Evolutionary conservation across 2,113 vertebrate species (phyloP).

Genomic region (Oryzias celebensis): DNA sequence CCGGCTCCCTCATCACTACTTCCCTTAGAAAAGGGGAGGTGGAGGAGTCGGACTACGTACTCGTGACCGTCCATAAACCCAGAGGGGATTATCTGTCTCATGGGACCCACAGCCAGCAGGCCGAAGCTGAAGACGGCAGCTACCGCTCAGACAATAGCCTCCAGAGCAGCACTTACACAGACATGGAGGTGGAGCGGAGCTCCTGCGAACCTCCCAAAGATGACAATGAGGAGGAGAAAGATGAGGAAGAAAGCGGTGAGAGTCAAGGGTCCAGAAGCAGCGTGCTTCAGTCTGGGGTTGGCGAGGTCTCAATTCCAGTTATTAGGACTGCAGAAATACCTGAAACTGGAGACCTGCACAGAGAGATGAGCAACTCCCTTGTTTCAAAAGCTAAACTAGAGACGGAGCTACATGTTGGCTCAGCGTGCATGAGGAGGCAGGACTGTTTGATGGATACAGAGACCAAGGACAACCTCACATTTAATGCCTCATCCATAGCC

Average conservation of each 20-base stretch:
- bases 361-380: slow-evolving; percentile 69
- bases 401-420: slow-evolving; percentile 76
- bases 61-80: slow-evolving; percentile 94
- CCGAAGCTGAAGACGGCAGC: slow-evolving; percentile 44
- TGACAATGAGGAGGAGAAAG: slow-evolving; percentile 53
- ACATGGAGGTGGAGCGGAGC: slow-evolving; percentile 54
- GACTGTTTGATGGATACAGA: slow-evolving; percentile 46
- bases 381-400: slow-evolving; percentile 79
- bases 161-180: slow-evolving; percentile 81
- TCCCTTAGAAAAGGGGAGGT: slow-evolving; percentile 94
- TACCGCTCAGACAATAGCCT: slow-evolving; percentile 83
- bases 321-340: slow-evolving; percentile 72
- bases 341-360: slow-evolving; percentile 64
- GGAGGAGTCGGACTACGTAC: slow-evolving; percentile 95
- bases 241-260: slow-evolving; percentile 61
- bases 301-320: slow-evolving; percentile 38
- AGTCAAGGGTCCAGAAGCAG: slow-evolving; percentile 74
- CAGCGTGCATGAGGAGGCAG: slow-evolving; percentile 74
- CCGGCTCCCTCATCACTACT: slow-evolving; percentile 95
- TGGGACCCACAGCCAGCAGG: slow-evolving; percentile 62
- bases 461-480: slow-evolving; percentile 24
- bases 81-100: slow-evolving; percentile 83
- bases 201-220: slow-evolving; percentile 64
- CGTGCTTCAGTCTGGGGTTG: slow-evolving; percentile 68
- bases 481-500: slow-evolving; percentile 21